These are phyloP conservation scores for Pyrgilauda ruficollis DNA, from an alignment of 2,113 vertebrate species.

Conservation along the genomic window DNA sequence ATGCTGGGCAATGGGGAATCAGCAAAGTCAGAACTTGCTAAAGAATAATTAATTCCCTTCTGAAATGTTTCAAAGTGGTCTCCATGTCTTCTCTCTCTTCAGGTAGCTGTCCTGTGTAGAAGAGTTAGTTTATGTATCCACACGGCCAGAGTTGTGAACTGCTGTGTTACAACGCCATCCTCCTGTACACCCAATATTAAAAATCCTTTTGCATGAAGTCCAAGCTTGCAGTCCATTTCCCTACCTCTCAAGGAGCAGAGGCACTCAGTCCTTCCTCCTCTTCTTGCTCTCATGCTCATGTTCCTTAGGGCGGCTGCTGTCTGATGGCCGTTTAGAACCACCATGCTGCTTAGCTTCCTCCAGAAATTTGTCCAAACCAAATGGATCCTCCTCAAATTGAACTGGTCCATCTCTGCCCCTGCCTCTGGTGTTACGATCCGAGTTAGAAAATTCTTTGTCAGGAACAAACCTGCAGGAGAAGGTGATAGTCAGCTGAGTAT, in stretches of 20 bases:
- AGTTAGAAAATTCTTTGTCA: conserved; percentile 92
- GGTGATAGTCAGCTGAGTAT: background rate
- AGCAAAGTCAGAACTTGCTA: background rate
- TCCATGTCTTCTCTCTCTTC: background rate
- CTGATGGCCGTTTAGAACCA: conserved; percentile 92
- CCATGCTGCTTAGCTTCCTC: conserved; percentile 98
- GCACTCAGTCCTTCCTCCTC: conserved; percentile 90
- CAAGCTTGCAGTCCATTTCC: conserved; percentile 41
- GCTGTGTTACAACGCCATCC: background rate
- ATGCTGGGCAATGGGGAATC: conserved; percentile 25
- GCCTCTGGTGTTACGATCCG: conserved; percentile 80
- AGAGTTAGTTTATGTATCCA: background rate
- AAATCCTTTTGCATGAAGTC: conserved; percentile 22
- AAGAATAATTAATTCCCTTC: conserved; percentile 4
- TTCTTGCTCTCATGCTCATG: conserved; percentile 96
- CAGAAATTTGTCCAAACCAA: conserved; percentile 98
- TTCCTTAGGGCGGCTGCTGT: conserved; percentile 91
- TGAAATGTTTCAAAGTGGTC: conserved; percentile 36
- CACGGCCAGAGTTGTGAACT: background rate
- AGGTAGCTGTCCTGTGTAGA: background rate
- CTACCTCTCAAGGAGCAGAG: background rate
- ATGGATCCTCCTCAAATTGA: conserved; percentile 97
- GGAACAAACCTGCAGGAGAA: conserved; percentile 87
- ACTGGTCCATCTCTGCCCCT: conserved; percentile 90
- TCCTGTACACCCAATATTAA: background rate